phyloP scores from a whole-genome alignment of 2,797 vertebrate genomes.

The Lindbergichthys nudifrons region DNA sequence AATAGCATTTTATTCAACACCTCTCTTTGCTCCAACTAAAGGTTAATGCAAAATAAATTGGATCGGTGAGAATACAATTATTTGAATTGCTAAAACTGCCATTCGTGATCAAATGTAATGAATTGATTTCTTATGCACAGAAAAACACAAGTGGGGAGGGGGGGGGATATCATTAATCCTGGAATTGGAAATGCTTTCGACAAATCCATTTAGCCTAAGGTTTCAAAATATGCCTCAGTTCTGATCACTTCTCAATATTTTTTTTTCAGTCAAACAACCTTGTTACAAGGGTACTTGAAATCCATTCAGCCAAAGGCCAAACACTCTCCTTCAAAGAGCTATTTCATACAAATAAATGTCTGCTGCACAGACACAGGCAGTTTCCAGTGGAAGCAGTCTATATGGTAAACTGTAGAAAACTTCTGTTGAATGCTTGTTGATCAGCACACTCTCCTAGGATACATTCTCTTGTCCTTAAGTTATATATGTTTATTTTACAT shows the following conservation, averaged over 20 bases:
- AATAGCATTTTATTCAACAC: slow-evolving; percentile 69
- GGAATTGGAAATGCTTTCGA: slow-evolving; percentile 30
- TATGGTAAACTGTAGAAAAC: not conserved
- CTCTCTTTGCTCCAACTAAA: slow-evolving; percentile 64
- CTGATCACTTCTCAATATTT: slow-evolving; percentile 42
- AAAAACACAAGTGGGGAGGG: slow-evolving; percentile 25
- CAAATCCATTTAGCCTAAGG: slow-evolving; percentile 49
- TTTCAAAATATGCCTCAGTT: slow-evolving; percentile 41
- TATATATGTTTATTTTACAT: not conserved
- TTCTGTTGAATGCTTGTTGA: not conserved
- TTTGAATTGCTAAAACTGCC: slow-evolving; percentile 49
- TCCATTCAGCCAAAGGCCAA: slow-evolving; percentile 55
- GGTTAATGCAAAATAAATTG: slow-evolving; percentile 75
- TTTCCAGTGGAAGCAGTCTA: slow-evolving; percentile 19
- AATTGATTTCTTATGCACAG: slow-evolving; percentile 51
- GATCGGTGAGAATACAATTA: slow-evolving; percentile 61
- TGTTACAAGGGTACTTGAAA: slow-evolving; percentile 53
- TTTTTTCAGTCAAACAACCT: slow-evolving; percentile 53
- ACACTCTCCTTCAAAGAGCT: slow-evolving; percentile 42
- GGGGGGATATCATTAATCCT: slow-evolving; percentile 28
- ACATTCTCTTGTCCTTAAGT: not conserved
- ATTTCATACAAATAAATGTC: slow-evolving; percentile 29
- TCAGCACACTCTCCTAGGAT: not conserved
- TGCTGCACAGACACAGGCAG: slow-evolving; percentile 1
- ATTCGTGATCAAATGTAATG: slow-evolving; percentile 57